phyloP scores from a whole-genome alignment of 2,113 vertebrate genomes.

The Plecotus auritus region DNA sequence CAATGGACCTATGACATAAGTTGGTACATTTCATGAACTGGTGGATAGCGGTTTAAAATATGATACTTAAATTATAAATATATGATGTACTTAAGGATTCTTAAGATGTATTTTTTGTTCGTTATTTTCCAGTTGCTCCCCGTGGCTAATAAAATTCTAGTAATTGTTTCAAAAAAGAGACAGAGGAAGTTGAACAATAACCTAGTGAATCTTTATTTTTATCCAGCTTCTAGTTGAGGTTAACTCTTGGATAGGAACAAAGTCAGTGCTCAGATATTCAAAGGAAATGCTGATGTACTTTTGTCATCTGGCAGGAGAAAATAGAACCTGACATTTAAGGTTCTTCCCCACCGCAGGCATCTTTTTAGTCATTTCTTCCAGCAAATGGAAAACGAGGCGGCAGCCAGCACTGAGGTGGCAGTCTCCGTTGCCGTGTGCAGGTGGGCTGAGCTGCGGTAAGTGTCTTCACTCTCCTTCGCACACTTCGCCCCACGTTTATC shows the following conservation, averaged over 20 bases:
- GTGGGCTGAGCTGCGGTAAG: not conserved
- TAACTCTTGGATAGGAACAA: not conserved
- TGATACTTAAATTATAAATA: slow-evolving; percentile 19
- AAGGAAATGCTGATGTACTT: not conserved
- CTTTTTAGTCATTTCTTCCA: not conserved
- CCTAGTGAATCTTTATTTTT: slow-evolving; percentile 34
- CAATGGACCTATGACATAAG: not conserved
- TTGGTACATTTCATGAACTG: not conserved
- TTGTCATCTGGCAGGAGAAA: not conserved
- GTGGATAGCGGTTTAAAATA: not conserved
- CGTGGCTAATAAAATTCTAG: not conserved
- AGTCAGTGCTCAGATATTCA: not conserved
- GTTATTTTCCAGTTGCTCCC: slow-evolving; percentile 28
- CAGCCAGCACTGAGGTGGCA: rapidly evolving
- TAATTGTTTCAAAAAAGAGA: not conserved
- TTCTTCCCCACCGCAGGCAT: not conserved
- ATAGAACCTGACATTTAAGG: not conserved
- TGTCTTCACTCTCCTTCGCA: not conserved
- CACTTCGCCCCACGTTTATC: not conserved
- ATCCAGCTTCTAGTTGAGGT: not conserved
- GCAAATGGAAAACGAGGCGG: not conserved
- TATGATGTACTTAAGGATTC: not conserved
- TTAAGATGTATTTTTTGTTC: not conserved
- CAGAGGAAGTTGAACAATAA: not conserved
- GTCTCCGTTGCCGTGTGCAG: not conserved